phyloP scores from a whole-genome alignment of 92 coral and sea anemone species.

The Palythoa grandis region DNA sequence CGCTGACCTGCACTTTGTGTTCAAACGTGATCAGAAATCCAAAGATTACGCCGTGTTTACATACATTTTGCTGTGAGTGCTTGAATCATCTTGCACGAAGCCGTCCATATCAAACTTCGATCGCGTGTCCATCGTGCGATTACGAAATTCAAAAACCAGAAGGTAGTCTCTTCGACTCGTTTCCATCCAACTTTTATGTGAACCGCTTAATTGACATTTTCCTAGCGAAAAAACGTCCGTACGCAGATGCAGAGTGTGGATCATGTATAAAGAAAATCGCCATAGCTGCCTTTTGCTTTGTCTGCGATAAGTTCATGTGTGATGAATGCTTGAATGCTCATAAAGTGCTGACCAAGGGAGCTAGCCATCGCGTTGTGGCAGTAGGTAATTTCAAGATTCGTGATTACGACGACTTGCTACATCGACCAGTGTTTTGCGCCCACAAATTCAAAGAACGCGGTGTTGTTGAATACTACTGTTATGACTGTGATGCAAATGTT shows the following conservation, averaged over 20 bases:
- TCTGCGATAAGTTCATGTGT: slow-evolving; percentile 87
- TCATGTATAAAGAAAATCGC: slow-evolving; percentile 76
- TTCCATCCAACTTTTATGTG: slow-evolving; percentile 78
- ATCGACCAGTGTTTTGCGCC: slow-evolving; percentile 76
- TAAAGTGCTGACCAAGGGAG: slow-evolving; percentile 76
- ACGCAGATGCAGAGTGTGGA: slow-evolving; percentile 81
- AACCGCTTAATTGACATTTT: slow-evolving; percentile 79
- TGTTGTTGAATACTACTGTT: slow-evolving; percentile 84
- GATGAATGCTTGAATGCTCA: slow-evolving; percentile 90
- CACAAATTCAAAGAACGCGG: slow-evolving; percentile 91
- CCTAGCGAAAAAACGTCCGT: slow-evolving; percentile 75
- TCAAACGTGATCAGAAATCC: slow-evolving; percentile 83
- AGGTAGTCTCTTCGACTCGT: slow-evolving; percentile 73
- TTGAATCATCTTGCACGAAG: slow-evolving; percentile 76
- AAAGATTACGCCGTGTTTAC: slow-evolving; percentile 87
- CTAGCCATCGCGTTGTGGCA: slow-evolving; percentile 71
- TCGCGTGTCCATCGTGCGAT: slow-evolving; percentile 84
- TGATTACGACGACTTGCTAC: slow-evolving; percentile 81
- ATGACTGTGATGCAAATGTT: slow-evolving; percentile 85
- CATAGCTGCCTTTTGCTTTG: slow-evolving; percentile 81
- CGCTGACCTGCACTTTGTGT: slow-evolving; percentile 73
- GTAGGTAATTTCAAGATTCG: slow-evolving; percentile 75
- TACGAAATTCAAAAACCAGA: slow-evolving; percentile 83
- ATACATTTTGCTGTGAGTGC: slow-evolving; percentile 89
- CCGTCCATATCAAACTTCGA: slow-evolving; percentile 80